A percentile compares a stretch with the other conserved stretches of the same genome.
These are phyloP conservation scores for Drosophila quadrilineata DNA, from an alignment of 1,140 invertebrate genomes.

Conservation along the genomic window DNA sequence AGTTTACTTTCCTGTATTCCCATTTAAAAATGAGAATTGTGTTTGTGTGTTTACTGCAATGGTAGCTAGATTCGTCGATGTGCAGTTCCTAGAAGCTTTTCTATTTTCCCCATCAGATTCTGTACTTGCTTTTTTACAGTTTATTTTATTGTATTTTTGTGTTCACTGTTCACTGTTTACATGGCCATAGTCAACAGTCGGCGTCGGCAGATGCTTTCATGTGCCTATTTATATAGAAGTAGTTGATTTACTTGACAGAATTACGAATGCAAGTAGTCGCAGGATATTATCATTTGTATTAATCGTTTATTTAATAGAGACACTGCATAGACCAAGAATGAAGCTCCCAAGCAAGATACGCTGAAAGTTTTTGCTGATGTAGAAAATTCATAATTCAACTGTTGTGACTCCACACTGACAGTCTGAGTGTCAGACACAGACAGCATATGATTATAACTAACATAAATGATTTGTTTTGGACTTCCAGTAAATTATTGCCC, in stretches of 20 bases:
- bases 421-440: constrained; percentile 19
- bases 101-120: constrained; percentile 18
- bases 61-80: constrained; percentile 46
- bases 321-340: constrained; percentile 34
- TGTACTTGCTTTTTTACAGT: constrained; percentile 27
- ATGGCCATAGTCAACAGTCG: constrained; percentile 71
- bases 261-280: constrained; percentile 24
- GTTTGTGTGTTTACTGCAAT: constrained; percentile 72
- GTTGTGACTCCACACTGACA: constrained; percentile 29
- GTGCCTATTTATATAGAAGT: constrained; percentile 62
- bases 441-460: constrained; percentile 61
- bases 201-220: constrained; percentile 66
- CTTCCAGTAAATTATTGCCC: constrained; percentile 67
- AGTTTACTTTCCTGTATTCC: constrained; percentile 55
- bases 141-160: constrained; percentile 62
- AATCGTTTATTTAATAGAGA: constrained; percentile 76
- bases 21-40: constrained; percentile 77
- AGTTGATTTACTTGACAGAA: constrained; percentile 14
- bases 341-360: constrained; percentile 58
- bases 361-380: constrained; percentile 60
- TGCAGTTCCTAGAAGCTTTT: constrained; percentile 60
- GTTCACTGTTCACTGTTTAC: constrained; percentile 66
- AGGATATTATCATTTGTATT: constrained; percentile 56
- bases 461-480: constrained; percentile 54
- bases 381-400: constrained; percentile 71